Conservation (phyloP, 2,113 vertebrate species). For the Stegastes partitus region DNA sequence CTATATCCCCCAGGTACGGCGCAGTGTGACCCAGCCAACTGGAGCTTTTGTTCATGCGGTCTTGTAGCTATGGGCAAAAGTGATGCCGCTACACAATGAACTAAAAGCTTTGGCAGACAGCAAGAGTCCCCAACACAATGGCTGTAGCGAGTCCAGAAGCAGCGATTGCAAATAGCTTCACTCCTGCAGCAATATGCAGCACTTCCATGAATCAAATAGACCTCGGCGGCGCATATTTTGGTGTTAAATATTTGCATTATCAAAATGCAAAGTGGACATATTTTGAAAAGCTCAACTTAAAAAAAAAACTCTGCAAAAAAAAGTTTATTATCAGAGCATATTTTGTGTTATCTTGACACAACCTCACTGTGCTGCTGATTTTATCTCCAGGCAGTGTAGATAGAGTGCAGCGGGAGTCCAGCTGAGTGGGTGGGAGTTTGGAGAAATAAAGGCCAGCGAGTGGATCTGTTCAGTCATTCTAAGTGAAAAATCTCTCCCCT, state of each 20-base stretch:
- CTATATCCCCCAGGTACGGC: slow-evolving; percentile 68
- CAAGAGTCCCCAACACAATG: slow-evolving; percentile 61
- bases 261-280: slow-evolving; percentile 6
- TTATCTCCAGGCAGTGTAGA: slow-evolving; percentile 51
- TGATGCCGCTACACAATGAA: slow-evolving; percentile 67
- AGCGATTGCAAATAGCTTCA: slow-evolving; percentile 54
- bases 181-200: slow-evolving; percentile 42
- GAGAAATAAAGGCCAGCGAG: slow-evolving; percentile 39
- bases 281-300: neutral
- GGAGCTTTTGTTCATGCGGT: slow-evolving; percentile 69
- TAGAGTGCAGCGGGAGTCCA: slow-evolving; percentile 30
- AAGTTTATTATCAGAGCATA: slow-evolving; percentile 1
- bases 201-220: slow-evolving; percentile 42
- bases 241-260: slow-evolving; percentile 23
- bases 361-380: slow-evolving; percentile 19
- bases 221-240: slow-evolving; percentile 1
- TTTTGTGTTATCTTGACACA: slow-evolving; percentile 15
- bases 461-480: slow-evolving; percentile 45
- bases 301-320: slow-evolving; percentile 1
- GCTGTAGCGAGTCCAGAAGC: slow-evolving; percentile 51
- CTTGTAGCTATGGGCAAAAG: slow-evolving; percentile 66
- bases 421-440: slow-evolving; percentile 37
- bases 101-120: slow-evolving; percentile 75
- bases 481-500: slow-evolving; percentile 13
- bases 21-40: slow-evolving; percentile 70